Percentiles rank a stretch among this genome's conserved stretches.
Conservation (phyloP, 1,140 invertebrate species). For the Drosophila seguyi region DNA sequence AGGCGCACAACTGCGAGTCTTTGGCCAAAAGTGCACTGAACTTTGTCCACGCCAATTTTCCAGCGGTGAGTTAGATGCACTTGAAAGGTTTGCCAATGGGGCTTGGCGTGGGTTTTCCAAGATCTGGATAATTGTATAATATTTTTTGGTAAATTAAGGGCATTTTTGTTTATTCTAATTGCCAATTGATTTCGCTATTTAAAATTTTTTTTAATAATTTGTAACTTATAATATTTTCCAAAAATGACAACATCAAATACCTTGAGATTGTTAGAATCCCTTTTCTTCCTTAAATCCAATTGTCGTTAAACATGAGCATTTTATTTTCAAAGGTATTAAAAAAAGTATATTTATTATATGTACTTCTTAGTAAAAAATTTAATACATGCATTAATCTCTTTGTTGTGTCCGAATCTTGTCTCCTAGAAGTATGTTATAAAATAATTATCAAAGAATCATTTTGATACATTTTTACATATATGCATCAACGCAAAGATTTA, state of each 20-base stretch:
- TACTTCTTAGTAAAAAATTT: neutral
- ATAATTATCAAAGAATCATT: no score
- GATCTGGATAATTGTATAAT: neutral
- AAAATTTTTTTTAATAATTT: neutral
- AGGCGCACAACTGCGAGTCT: slow-evolving; percentile 94
- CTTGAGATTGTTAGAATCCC: neutral
- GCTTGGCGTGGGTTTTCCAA: neutral
- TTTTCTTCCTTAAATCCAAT: neutral
- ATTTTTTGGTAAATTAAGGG: neutral
- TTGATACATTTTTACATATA: no score
- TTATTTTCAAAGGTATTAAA: neutral
- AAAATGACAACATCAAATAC: neutral
- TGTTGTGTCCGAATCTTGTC: neutral
- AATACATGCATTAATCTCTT: no score
- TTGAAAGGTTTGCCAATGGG: slow-evolving; percentile 4
- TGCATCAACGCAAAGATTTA: neutral
- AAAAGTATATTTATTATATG: neutral
- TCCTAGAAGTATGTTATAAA: neutral
- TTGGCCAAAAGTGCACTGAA: slow-evolving; percentile 92
- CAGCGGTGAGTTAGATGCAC: slow-evolving; percentile 87
- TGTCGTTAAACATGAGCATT: neutral
- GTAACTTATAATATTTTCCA: neutral
- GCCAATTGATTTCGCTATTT: neutral
- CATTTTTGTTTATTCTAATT: no score
- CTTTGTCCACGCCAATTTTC: slow-evolving; percentile 95